Percentiles rank a stretch among this genome's conserved stretches.
phyloP scores from a whole-genome alignment of 2,797 vertebrate species.

The Acrossocheilus wenchowensis region DNA sequence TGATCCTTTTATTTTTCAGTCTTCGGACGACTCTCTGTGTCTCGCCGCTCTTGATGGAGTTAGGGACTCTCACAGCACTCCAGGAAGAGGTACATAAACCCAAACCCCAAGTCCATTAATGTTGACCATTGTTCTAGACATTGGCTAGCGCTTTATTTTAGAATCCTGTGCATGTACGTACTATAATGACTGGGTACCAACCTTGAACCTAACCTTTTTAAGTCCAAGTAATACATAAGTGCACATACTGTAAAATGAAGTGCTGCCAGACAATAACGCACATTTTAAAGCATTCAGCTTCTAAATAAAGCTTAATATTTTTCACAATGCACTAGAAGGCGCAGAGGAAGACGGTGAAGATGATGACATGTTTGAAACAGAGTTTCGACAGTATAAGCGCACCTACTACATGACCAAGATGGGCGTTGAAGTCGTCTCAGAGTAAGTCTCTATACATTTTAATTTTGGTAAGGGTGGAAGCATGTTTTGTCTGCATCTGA shows the following conservation, averaged over 20 bases:
- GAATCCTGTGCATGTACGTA: not conserved
- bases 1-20: slow-evolving; percentile 65
- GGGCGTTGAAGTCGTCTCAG: slow-evolving; percentile 93
- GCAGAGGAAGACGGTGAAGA: slow-evolving; percentile 90
- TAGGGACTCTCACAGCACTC: slow-evolving; percentile 62
- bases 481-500: not conserved
- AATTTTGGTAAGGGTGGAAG: not conserved
- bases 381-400: slow-evolving; percentile 97
- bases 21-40: slow-evolving; percentile 78
- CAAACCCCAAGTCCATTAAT: not conserved
- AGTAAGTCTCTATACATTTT: slow-evolving; percentile 80
- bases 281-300: slow-evolving; percentile 1
- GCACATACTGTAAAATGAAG: not conserved
- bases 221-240: not conserved
- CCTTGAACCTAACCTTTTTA: not conserved
- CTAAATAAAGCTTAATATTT: not conserved
- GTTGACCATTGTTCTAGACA: not conserved
- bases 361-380: slow-evolving; percentile 95
- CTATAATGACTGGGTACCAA: not conserved
- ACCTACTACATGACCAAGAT: slow-evolving; percentile 99
- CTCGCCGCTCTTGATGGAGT: slow-evolving; percentile 83
- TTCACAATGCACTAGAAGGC: slow-evolving; percentile 65
- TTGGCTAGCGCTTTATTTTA: not conserved
- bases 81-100: slow-evolving; percentile 73
- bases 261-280: not conserved